phyloP scores from a whole-genome alignment of 2,113 vertebrate genomes.

The Gracilinanus agilis region DNA sequence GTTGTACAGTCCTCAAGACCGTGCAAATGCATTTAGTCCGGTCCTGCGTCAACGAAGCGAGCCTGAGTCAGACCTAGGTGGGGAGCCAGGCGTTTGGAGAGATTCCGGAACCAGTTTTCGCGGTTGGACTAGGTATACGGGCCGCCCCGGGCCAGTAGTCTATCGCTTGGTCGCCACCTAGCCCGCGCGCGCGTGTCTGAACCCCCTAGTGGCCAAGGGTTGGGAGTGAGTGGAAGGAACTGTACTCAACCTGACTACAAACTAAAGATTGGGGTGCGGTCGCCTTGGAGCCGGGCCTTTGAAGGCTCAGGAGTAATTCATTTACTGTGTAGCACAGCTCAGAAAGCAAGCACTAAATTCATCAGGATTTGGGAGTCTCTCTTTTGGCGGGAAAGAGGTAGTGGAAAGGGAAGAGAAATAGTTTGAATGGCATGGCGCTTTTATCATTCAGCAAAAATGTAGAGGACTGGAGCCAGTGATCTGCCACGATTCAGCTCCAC shows the following conservation, averaged over 20 bases:
- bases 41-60: not conserved
- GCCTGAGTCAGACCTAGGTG: too few species aligned
- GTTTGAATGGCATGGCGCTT: not conserved
- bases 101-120: too few species aligned
- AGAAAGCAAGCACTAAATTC: not conserved
- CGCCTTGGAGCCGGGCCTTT: not conserved
- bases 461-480: not conserved
- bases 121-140: rapidly evolving
- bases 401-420: not conserved
- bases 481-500: not conserved
- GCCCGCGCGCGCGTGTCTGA: too few species aligned
- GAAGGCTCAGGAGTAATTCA: not conserved
- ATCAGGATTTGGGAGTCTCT: not conserved
- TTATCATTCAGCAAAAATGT: not conserved
- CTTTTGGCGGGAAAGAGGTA: not conserved
- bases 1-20: not conserved
- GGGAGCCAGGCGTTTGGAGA: too few species aligned
- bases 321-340: not conserved
- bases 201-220: not conserved
- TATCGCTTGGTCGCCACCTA: not conserved
- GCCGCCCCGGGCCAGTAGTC: too few species aligned
- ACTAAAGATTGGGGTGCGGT: not conserved
- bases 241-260: not conserved
- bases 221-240: not conserved
- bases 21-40: not conserved